phyloP scores from a whole-genome alignment of 2,888 invertebrate species.

The Euphydryas editha region DNA sequence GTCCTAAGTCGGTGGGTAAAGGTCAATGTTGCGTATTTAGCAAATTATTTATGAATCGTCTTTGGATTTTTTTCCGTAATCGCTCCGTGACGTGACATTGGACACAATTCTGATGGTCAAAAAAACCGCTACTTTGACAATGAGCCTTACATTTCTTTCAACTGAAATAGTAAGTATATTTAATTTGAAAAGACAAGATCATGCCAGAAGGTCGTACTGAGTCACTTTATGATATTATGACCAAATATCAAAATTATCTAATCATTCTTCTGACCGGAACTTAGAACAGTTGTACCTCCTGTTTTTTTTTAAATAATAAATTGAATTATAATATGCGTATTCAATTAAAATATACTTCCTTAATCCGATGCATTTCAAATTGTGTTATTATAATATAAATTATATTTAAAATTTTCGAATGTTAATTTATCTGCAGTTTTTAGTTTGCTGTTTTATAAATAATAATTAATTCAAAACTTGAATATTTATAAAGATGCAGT shows the following conservation, averaged over 20 bases:
- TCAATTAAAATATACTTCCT: slow-evolving; percentile 14
- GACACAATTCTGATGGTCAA: slow-evolving; percentile 38
- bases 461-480: no score
- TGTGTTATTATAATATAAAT: background rate
- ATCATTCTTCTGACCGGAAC: background rate
- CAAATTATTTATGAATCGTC: slow-evolving; percentile 34
- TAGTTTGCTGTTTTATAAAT: no score
- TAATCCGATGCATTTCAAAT: slow-evolving; percentile 1
- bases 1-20: slow-evolving; percentile 69
- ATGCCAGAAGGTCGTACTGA: slow-evolving; percentile 4
- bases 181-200: slow-evolving; percentile 18
- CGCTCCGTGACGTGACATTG: slow-evolving; percentile 44
- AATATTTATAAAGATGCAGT: no score
- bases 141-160: slow-evolving; percentile 25
- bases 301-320: background rate
- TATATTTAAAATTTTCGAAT: background rate
- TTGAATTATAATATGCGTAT: background rate
- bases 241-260: background rate
- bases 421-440: no score
- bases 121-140: slow-evolving; percentile 20
- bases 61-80: slow-evolving; percentile 48
- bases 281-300: background rate
- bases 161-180: slow-evolving; percentile 5
- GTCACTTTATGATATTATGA: background rate
- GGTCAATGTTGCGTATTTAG: slow-evolving; percentile 60